Percentiles rank a stretch among this genome's conserved stretches.
These are phyloP conservation scores for Miltochrista miniata DNA, from an alignment of 2,888 invertebrate genomes.

Conservation along the genomic window DNA sequence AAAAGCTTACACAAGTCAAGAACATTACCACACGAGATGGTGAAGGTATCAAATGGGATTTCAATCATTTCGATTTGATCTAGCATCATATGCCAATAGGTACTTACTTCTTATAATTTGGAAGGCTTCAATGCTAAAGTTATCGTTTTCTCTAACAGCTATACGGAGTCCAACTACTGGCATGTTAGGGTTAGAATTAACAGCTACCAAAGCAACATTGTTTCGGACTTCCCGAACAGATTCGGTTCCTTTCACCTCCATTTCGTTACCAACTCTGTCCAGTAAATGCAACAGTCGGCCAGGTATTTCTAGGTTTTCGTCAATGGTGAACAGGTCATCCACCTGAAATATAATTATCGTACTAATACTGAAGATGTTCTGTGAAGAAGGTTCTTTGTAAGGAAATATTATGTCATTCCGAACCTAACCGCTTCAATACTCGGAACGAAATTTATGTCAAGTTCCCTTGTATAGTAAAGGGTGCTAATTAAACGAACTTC, in stretches of 20 bases:
- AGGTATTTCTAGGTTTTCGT: conserved; percentile 57
- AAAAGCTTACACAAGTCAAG: too few species aligned
- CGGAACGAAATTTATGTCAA: too few species aligned
- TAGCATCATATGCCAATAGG: too few species aligned
- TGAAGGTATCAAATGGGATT: too few species aligned
- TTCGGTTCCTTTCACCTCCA: conserved; percentile 54
- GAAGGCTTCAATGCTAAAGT: conserved; percentile 56
- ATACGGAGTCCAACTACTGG: conserved; percentile 67
- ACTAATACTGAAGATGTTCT: too few species aligned
- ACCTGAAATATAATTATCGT: conserved; percentile 47
- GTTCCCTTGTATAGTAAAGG: too few species aligned
- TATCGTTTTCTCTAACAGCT: conserved; percentile 45
- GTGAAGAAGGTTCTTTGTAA: too few species aligned
- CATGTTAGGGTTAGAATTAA: conserved; percentile 51
- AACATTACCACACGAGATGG: too few species aligned
- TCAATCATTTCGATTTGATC: too few species aligned
- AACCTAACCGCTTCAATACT: too few species aligned
- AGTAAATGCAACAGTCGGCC: conserved; percentile 60
- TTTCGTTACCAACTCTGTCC: conserved; percentile 58
- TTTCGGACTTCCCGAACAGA: conserved; percentile 47
- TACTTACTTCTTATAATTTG: conserved; percentile 60
- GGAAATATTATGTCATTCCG: too few species aligned
- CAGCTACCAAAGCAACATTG: conserved; percentile 68
- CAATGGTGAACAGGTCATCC: conserved; percentile 52
- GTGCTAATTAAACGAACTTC: too few species aligned